A percentile compares a stretch with the other conserved stretches of the same genome.
Evolutionary conservation across 2,113 vertebrate species (phyloP).

Genomic region (Coryphaenoides rupestris): DNA sequence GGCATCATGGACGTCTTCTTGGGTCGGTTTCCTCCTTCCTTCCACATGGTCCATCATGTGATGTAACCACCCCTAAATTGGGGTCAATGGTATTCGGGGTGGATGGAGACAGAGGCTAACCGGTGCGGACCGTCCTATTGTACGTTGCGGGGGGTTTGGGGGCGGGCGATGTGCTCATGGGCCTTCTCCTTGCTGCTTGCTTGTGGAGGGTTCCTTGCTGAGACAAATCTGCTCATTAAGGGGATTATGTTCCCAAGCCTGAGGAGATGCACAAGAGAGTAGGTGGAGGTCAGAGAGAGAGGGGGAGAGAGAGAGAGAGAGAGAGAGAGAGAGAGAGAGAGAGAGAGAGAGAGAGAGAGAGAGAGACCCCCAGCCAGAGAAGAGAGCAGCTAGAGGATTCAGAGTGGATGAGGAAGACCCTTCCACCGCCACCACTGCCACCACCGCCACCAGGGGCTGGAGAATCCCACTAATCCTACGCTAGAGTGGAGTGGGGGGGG

Average conservation of each 20-base stretch:
- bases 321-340: constrained; percentile 24
- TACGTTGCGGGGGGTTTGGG: constrained; percentile 34
- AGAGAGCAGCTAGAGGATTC: too few relatives aligned
- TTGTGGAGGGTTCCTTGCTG: constrained; percentile 50
- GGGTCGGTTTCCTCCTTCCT: too few relatives aligned
- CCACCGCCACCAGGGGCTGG: too few relatives aligned
- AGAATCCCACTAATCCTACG: too few relatives aligned
- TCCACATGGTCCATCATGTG: too few relatives aligned
- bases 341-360: constrained; percentile 16
- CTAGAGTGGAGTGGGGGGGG: too few relatives aligned
- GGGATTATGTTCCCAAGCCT: constrained; percentile 45
- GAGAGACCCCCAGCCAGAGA: neutral
- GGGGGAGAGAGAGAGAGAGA: constrained; percentile 8
- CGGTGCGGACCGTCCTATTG: neutral
- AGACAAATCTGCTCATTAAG: constrained; percentile 61
- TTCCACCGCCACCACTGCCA: too few relatives aligned
- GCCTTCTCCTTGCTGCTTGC: constrained; percentile 48
- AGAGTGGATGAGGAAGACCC: too few relatives aligned
- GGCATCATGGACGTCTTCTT: too few relatives aligned
- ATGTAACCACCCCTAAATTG: too few relatives aligned
- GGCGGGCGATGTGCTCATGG: constrained; percentile 45
- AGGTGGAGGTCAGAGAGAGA: constrained; percentile 55
- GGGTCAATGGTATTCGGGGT: too few relatives aligned
- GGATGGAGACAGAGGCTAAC: too few relatives aligned
- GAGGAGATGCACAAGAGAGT: constrained; percentile 28